A percentile compares a stretch with the other conserved stretches of the same genome.
These are phyloP conservation scores for Phortica variegata DNA, from an alignment of 1,140 invertebrate genomes.

Conservation along the genomic window DNA sequence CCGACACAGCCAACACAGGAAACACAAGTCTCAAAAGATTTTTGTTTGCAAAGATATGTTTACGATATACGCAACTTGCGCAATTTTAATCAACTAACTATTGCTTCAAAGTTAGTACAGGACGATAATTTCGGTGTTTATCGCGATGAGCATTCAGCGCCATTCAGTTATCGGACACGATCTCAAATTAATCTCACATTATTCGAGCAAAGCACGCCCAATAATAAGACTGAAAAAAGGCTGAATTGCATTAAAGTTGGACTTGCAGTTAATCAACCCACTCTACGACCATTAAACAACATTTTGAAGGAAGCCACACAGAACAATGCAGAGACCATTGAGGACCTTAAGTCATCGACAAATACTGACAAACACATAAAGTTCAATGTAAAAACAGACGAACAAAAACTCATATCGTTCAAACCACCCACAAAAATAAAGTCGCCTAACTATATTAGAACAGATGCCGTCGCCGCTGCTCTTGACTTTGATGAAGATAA, in stretches of 20 bases:
- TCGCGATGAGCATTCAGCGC: conserved; percentile 46
- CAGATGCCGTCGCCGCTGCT: background rate
- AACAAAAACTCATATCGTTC: no score
- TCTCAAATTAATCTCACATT: conserved; percentile 43
- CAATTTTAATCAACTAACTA: conserved; percentile 29
- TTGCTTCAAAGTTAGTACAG: conserved; percentile 32
- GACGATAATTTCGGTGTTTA: conserved; percentile 32
- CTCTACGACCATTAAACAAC: background rate
- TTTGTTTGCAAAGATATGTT: conserved; percentile 11
- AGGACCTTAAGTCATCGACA: background rate
- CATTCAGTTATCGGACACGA: conserved; percentile 42
- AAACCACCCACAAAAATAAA: no score
- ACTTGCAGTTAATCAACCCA: background rate
- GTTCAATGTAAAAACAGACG: background rate
- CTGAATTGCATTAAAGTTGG: background rate
- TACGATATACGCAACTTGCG: conserved; percentile 28
- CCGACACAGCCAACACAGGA: background rate
- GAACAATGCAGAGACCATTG: background rate
- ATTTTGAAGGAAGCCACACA: background rate
- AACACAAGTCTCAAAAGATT: conserved; percentile 5
- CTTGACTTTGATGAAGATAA: conserved; percentile 7
- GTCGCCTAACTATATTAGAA: no score
- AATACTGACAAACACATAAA: conserved; percentile 1
- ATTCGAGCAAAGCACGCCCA: conserved; percentile 3
- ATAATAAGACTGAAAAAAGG: background rate